These are phyloP conservation scores for Drosophila santomea DNA, from an alignment of 1,140 invertebrate species.

Conservation along the genomic window DNA sequence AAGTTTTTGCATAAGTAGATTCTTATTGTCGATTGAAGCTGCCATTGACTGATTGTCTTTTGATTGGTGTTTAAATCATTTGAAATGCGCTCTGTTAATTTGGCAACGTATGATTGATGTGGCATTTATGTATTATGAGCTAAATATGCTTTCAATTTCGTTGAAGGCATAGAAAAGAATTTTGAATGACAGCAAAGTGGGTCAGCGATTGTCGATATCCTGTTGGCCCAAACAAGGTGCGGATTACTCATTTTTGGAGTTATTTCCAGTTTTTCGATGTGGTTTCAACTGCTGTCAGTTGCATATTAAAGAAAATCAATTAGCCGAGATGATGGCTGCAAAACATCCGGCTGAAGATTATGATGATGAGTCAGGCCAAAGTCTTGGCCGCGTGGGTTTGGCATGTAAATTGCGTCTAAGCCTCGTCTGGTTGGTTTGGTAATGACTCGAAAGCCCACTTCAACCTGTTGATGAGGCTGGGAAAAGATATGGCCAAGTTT, in stretches of 20 bases:
- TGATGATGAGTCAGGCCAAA: conserved; percentile 37
- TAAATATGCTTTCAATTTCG: conserved; percentile 40
- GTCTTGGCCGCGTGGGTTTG: conserved; percentile 28
- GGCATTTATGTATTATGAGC: conserved; percentile 48
- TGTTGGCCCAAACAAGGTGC: conserved; percentile 37
- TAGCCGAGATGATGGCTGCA: conserved; percentile 8
- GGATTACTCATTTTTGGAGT: conserved; percentile 4
- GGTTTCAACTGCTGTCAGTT: conserved; percentile 9
- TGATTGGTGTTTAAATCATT: conserved; percentile 69
- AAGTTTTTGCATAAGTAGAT: conserved; percentile 69
- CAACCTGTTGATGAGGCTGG: background rate
- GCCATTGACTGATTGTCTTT: conserved; percentile 72
- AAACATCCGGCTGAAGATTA: conserved; percentile 35
- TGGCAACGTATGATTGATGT: conserved; percentile 69
- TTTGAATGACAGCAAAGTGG: conserved; percentile 58
- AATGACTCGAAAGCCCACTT: conserved; percentile 27
- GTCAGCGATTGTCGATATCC: conserved; percentile 50
- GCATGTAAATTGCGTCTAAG: conserved; percentile 50
- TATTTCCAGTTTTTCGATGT: background rate
- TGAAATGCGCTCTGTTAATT: conserved; percentile 46
- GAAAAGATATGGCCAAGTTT: conserved; percentile 3
- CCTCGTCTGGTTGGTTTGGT: conserved; percentile 24
- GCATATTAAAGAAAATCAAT: conserved; percentile 35
- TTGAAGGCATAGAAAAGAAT: conserved; percentile 49
- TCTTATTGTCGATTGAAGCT: conserved; percentile 65